Conservation (phyloP, 2,797 vertebrate genomes). For the Leuciscus waleckii region DNA sequence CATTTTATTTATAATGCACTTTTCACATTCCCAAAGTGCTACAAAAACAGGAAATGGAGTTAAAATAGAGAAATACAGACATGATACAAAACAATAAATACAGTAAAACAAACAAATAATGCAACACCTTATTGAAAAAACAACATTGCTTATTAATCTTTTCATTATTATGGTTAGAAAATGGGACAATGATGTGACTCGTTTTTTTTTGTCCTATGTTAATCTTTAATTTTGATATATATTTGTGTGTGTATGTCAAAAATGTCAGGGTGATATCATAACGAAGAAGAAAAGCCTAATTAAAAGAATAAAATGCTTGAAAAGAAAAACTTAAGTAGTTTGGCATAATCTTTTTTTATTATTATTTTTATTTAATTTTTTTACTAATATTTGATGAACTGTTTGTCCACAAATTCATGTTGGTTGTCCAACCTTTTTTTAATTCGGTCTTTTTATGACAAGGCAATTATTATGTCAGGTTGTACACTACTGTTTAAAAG, state of each 20-base stretch:
- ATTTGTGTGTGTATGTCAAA: background rate
- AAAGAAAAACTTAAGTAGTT: background rate
- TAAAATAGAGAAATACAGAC: background rate
- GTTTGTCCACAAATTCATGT: background rate
- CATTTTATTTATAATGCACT: background rate
- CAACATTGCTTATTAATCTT: background rate
- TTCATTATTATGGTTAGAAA: slow-evolving; percentile 2
- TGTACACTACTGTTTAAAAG: background rate
- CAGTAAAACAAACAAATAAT: background rate
- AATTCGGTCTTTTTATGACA: background rate
- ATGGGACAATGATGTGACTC: background rate
- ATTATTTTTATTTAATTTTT: too few species aligned
- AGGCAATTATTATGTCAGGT: background rate
- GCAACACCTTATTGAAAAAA: background rate
- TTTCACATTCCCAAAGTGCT: background rate
- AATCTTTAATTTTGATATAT: background rate
- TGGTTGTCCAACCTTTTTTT: background rate
- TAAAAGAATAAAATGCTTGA: background rate
- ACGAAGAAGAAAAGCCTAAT: background rate
- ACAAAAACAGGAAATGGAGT: background rate
- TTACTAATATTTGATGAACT: background rate
- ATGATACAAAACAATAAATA: background rate
- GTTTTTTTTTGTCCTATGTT: background rate
- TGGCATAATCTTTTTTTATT: background rate
- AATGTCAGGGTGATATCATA: background rate